Evolutionary conservation across 2,888 invertebrate genomes (phyloP), one percentile per base, ranked within the genome.

Genomic region (Ormyrus labotus): DNA sequence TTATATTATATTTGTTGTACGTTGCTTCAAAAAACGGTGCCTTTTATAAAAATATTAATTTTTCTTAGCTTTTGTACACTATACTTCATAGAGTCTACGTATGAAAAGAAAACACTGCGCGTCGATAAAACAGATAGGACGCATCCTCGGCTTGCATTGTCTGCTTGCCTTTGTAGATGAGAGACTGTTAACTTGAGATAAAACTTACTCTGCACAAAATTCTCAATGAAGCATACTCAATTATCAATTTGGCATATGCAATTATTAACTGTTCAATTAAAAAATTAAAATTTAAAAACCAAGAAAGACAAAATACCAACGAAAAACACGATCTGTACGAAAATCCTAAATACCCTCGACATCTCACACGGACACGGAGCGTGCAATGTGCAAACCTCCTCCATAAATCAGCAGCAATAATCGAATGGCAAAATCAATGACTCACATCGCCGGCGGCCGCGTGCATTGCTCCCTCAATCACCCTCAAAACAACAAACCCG

Each of bases 71-170:
- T 53, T 7, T 51, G 51, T 55, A 68, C 53, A 55, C 57, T 6
- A 48, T 47, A 68, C 45, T 68, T 1, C 5, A 9, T 45, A 9
- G 53, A 2, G 48, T n/a, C 8, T 19, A 53, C n/a, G 13, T 0
- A 48, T 10, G 47, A 58, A 11, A 11, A 9, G 50, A 53, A 61
- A 61, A 71, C 60, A 19, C 19, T 11, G 8, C 34, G 13, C 6
- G 69, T 76, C 69, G 69, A 69, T 76, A 76, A 69, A 76, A 69
- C 69, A 76, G 69, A 57, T n/a, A 73, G 48, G 9, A 34, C 10
- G 8, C 13, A 63, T 34, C 61, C 53, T 50, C 11, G 34, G 13
- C 55, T 10, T 9, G n/a, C 47, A 10, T 11, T 5, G 34, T 34
- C 34, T 34, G 4, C 34, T 34, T 4, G 3, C 34, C 34, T 34